Conservation (phyloP, 2,888 invertebrate genomes). For the Xylocampa areola region DNA sequence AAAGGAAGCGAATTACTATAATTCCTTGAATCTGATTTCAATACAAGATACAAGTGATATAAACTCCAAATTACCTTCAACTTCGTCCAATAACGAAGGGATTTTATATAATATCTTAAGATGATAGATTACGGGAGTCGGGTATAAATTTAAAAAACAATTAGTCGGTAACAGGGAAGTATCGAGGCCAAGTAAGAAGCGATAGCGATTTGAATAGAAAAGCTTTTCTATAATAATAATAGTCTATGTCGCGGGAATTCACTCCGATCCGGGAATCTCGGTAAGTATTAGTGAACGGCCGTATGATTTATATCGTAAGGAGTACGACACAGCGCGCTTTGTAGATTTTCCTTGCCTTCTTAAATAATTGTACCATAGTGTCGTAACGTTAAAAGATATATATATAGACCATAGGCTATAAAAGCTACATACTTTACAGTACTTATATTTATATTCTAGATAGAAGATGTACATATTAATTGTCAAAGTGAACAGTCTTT, state of each 20-base stretch:
- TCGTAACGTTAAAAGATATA: too few species aligned
- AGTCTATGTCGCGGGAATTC: not conserved
- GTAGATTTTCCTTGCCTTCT: too few species aligned
- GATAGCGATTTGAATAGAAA: conserved; percentile 15
- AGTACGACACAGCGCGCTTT: too few species aligned
- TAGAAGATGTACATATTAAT: too few species aligned
- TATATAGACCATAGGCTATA: too few species aligned
- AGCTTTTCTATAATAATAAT: not conserved
- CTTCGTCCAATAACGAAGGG: conserved; percentile 28
- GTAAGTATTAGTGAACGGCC: too few species aligned
- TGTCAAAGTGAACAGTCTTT: too few species aligned
- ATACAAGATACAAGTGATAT: conserved; percentile 11
- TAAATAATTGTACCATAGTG: too few species aligned
- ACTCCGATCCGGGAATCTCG: too few species aligned
- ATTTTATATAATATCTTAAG: conserved; percentile 43
- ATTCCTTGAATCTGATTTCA: conserved; percentile 6
- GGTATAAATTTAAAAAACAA: conserved; percentile 49
- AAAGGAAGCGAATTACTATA: not conserved
- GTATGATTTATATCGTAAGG: too few species aligned
- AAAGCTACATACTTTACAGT: too few species aligned
- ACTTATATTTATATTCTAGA: too few species aligned
- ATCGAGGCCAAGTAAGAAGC: conserved; percentile 16
- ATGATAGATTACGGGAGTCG: conserved; percentile 49
- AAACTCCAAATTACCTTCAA: conserved; percentile 25
- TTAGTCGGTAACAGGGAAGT: conserved; percentile 43